A percentile compares a stretch with the other conserved stretches of the same genome.
phyloP scores from a whole-genome alignment of 2,113 vertebrate genomes.

The Solea solea region DNA sequence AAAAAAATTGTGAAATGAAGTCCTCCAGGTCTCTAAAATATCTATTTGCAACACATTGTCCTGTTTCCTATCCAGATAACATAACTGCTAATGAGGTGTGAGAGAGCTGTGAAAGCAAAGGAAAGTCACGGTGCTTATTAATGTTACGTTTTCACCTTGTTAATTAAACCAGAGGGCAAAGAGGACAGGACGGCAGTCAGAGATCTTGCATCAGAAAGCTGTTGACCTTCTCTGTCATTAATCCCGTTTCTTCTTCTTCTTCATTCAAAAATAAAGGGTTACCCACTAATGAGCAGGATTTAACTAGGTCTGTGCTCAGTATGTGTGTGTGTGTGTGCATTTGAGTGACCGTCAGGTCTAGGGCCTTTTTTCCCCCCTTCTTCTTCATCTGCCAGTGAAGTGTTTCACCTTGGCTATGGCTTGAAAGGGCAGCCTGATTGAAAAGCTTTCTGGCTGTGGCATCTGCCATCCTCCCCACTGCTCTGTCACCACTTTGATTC shows the following conservation, averaged over 20 bases:
- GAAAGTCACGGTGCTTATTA: not conserved
- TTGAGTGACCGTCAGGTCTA: constrained; percentile 49
- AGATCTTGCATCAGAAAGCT: constrained; percentile 40
- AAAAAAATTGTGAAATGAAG: constrained; percentile 26
- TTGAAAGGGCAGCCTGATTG: constrained; percentile 86
- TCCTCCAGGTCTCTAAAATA: not conserved
- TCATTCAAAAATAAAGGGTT: constrained; percentile 58
- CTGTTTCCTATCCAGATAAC: not conserved
- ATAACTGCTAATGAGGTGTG: constrained; percentile 4
- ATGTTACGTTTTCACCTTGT: constrained; percentile 42
- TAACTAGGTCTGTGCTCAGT: constrained; percentile 56
- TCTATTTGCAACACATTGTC: constrained; percentile 1
- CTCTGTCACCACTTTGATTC: constrained; percentile 85
- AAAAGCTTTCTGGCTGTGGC: constrained; percentile 84
- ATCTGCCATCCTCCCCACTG: constrained; percentile 84
- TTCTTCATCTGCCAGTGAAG: constrained; percentile 54
- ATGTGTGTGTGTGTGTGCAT: constrained; percentile 9
- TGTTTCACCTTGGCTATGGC: constrained; percentile 81
- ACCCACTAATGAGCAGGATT: constrained; percentile 74
- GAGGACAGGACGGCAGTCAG: constrained; percentile 28
- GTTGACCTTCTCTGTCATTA: constrained; percentile 56
- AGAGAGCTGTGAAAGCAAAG: constrained; percentile 21
- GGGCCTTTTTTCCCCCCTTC: constrained; percentile 48
- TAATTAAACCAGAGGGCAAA: constrained; percentile 50
- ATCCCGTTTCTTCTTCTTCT: constrained; percentile 34